These are phyloP conservation scores for Amblyornis subalaris DNA, from an alignment of 2,113 vertebrate species.

Conservation along the genomic window DNA sequence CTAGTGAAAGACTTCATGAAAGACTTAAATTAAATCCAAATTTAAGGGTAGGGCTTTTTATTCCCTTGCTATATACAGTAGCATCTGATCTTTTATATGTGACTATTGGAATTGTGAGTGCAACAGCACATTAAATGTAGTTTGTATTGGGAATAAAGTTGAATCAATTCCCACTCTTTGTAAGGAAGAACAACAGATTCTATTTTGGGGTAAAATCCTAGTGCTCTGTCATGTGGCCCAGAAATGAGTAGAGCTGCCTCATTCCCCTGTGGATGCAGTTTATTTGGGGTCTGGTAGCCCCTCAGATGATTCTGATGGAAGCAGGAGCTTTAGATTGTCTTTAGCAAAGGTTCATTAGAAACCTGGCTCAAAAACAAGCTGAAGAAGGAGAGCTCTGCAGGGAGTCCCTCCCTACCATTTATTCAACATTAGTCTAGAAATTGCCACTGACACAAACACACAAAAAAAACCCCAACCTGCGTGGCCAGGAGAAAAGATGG, in stretches of 20 bases:
- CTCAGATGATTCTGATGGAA: not conserved
- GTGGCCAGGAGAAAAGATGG: not conserved
- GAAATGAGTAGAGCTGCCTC: not conserved
- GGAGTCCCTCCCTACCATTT: not conserved
- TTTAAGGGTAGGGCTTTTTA: not conserved
- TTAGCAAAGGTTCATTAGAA: not conserved
- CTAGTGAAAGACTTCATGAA: not conserved
- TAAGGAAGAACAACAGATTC: not conserved
- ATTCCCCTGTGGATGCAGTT: not conserved
- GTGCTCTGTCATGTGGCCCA: not conserved
- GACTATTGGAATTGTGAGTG: not conserved
- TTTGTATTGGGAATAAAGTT: not conserved
- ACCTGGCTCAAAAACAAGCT: not conserved
- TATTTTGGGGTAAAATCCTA: not conserved
- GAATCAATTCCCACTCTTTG: not conserved
- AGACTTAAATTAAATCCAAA: not conserved
- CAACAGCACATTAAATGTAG: not conserved
- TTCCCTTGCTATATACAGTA: not conserved
- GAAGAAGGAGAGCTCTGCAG: not conserved
- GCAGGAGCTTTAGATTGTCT: not conserved
- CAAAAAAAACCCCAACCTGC: not conserved
- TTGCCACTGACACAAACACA: not conserved
- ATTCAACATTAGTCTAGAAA: not conserved
- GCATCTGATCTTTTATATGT: not conserved
- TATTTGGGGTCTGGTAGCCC: not conserved